Conservation (phyloP, 2,797 vertebrate genomes). For the Pangasius sanitwongsei region DNA sequence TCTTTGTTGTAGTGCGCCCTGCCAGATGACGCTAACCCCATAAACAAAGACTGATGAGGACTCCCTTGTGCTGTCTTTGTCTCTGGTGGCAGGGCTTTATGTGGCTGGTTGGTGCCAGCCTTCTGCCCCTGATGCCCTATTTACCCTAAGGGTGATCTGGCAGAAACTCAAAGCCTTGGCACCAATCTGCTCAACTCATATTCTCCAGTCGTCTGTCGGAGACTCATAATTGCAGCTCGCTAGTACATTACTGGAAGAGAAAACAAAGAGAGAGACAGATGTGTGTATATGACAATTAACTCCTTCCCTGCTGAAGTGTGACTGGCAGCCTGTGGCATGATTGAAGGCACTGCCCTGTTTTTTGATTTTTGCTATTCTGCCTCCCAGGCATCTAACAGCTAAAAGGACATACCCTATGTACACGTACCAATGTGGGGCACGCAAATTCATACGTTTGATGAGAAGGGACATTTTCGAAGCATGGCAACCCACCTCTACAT, state of each 20-base stretch:
- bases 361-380: conserved; percentile 34
- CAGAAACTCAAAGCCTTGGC: conserved; percentile 50
- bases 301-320: conserved; percentile 47
- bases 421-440: not conserved
- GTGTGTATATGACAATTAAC: conserved; percentile 56
- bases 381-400: conserved; percentile 22
- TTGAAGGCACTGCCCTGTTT: conserved; percentile 32
- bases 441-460: conserved; percentile 40
- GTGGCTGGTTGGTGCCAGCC: conserved; percentile 39
- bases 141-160: conserved; percentile 51
- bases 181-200: conserved; percentile 38
- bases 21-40: conserved; percentile 38
- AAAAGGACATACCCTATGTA: conserved; percentile 48
- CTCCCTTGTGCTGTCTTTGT: conserved; percentile 43
- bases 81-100: conserved; percentile 42
- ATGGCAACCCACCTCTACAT: conserved; percentile 64
- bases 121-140: conserved; percentile 48
- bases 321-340: conserved; percentile 46
- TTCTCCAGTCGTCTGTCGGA: conserved; percentile 44
- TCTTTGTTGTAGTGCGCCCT: conserved; percentile 37
- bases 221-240: conserved; percentile 48
- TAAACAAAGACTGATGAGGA: conserved; percentile 48
- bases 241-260: conserved; percentile 40
- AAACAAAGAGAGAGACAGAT: conserved; percentile 56
- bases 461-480: conserved; percentile 68